phyloP scores from a whole-genome alignment of 2,888 invertebrate species.

The Stomorhina lunata region DNA sequence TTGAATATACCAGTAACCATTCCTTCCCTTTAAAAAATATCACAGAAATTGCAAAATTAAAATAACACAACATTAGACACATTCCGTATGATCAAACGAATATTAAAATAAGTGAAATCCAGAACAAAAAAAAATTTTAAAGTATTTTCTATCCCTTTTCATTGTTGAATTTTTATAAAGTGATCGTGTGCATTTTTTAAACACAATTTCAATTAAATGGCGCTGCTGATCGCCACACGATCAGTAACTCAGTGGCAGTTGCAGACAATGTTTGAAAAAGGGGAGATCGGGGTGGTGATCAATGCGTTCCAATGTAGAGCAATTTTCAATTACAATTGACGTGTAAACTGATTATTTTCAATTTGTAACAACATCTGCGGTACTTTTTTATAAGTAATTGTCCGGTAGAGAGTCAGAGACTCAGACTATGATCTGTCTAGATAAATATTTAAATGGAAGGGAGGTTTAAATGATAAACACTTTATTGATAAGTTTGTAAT shows the following conservation, averaged over 20 bases:
- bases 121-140: background rate
- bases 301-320: slow-evolving; percentile 43
- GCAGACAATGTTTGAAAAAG: background rate
- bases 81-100: slow-evolving; percentile 20
- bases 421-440: too few relatives aligned
- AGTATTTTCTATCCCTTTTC: slow-evolving; percentile 10
- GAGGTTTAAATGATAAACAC: too few relatives aligned
- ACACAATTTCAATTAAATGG: slow-evolving; percentile 73
- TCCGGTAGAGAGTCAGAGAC: too few relatives aligned
- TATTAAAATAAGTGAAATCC: background rate
- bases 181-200: slow-evolving; percentile 9
- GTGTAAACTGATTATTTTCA: slow-evolving; percentile 78
- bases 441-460: too few relatives aligned
- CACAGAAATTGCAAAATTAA: background rate
- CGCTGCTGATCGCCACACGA: slow-evolving; percentile 69
- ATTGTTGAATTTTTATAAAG: slow-evolving; percentile 5
- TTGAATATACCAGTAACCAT: background rate
- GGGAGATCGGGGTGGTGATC: background rate
- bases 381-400: too few relatives aligned
- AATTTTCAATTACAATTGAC: slow-evolving; percentile 74
- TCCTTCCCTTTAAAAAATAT: slow-evolving; percentile 42
- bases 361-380: slow-evolving; percentile 75
- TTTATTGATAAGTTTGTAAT: too few relatives aligned
- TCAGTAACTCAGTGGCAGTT: slow-evolving; percentile 14
- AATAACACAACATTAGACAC: background rate